Base-by-base conservation (phyloP, 2,113 vertebrate genomes). In the Gobius niger region DNA sequence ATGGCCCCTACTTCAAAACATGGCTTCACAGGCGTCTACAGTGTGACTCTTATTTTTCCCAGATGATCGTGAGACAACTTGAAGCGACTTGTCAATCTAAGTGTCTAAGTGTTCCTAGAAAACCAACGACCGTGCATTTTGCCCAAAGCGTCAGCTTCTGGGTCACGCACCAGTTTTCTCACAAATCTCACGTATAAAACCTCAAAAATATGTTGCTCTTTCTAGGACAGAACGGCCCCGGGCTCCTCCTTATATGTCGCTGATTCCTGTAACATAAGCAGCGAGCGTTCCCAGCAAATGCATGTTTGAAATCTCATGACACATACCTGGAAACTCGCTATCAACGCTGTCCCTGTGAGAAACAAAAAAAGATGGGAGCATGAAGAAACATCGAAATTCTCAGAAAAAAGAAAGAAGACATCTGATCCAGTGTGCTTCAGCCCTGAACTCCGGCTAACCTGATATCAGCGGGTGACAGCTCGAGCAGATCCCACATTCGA, bases 281-380 rank as follows among this genome's bases (percentile, higher is more conserved):
- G 14, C 7, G 14, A 41, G 14, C 57, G 9, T 60, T 60, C 57
- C 57, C 34, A 7, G 57, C 40, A 60, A 13, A 60, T 34, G 40
- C 57, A n/a, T n/a, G 57, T 44, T 60, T n/a, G 57, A 60, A 41
- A 60, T 60, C 57, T 60, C 57, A 12, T n/a, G 40, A n/a, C 57
- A 60, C 13, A 60, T 60, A 60, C 57, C 57, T 60, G 57, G 57
- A 60, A 60, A n/a, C 41, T 44, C 40, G 16, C 40, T n/a, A 9
- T 60, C 83, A 40, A 40, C 12, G 7, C 54, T 40, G 54, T 57
- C 24, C 54, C 12, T 19, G 7, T 46, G 7, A 34, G 5, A 34
- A 24, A 1, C 1, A 24, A 24, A 34, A 57, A 57, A 40, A 57
- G 54, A 57, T 40, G 54, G 40, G 40, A 40, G 15, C 54, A 3